Base-by-base conservation (phyloP, 2,888 invertebrate genomes). In the Acholoe squamosa region DNA sequence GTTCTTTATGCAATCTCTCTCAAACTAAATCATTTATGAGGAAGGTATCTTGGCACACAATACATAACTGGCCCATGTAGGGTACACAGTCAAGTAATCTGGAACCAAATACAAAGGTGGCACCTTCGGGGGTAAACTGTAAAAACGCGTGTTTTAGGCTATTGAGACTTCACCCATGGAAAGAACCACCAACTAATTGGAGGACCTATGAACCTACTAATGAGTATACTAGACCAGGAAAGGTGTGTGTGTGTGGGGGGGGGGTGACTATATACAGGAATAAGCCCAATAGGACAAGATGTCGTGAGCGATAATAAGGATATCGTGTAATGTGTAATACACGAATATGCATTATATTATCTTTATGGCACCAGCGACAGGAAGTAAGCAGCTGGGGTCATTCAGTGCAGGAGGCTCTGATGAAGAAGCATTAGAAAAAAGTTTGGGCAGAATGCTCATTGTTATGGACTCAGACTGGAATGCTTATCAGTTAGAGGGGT, bases 221-320 rank as follows among this genome's bases (percentile, higher is more conserved):
- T 22, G 61, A 61, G 10, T n/a, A 61, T n/a, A 19, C 22, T 3
- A 61, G 19, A 19, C 61, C 22, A 61, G 61, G 14, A 22, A 3
- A 61, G 19, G 22, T 1, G 61, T 61, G n/a, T n/a, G 61, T 5
- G 61, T 5, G 5, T 1, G 5, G 61, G 22, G 43, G 43, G 43
- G 5, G 43, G 43, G 43, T 43, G 43, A 7, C 43, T 43, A 43
- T 43, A 43, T 43, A 43, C 43, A 43, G 43, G 43, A 3, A 43
- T 43, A 10, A 10, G 5, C 5, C 43, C 3, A 7, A 61, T n/a
- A 61, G 19, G 14, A 1, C 1, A 7, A 14, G 71, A 71, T 71
- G 28, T 71, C 71, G n/a, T 71, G 71, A 71, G 71, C 71, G 71
- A 71, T 71, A 71, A 71, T 71, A 28, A n/a, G 71, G 31, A 28